Percentiles rank a stretch among this genome's conserved stretches.
Conservation (phyloP, 2,797 vertebrate genomes). For the Lindbergichthys nudifrons region DNA sequence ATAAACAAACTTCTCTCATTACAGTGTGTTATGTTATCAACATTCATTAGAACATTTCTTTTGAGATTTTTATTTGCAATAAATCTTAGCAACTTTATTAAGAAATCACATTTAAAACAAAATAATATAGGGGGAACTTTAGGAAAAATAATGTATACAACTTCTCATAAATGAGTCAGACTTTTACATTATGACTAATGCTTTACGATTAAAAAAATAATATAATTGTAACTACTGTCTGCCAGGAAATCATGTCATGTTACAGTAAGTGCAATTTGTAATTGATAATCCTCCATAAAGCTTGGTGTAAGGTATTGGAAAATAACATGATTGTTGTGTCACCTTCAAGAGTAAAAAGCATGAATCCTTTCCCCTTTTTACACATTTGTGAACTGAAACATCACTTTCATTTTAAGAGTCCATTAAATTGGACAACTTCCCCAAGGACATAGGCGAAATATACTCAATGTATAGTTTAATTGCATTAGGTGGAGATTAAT, state of each 20-base stretch:
- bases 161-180: slow-evolving; percentile 22
- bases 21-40: neutral
- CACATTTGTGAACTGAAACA: slow-evolving; percentile 78
- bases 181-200: slow-evolving; percentile 32
- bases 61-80: neutral
- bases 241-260: slow-evolving; percentile 34
- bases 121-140: slow-evolving; percentile 17
- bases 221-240: slow-evolving; percentile 27
- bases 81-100: slow-evolving; percentile 1
- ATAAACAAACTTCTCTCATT: slow-evolving; percentile 11
- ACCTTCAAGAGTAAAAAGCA: slow-evolving; percentile 63
- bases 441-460: slow-evolving; percentile 79
- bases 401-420: slow-evolving; percentile 80
- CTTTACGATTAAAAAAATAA: slow-evolving; percentile 19
- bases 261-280: slow-evolving; percentile 40
- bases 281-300: slow-evolving; percentile 12
- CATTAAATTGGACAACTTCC: slow-evolving; percentile 81
- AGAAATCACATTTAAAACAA: neutral
- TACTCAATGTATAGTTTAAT: slow-evolving; percentile 85
- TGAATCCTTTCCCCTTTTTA: slow-evolving; percentile 55
- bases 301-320: slow-evolving; percentile 34
- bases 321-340: slow-evolving; percentile 48
- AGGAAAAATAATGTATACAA: neutral
- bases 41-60: neutral
- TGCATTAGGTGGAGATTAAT: slow-evolving; percentile 85